Percentiles rank a stretch among this genome's conserved stretches.
phyloP scores from a whole-genome alignment of 2,888 invertebrate species.

The Antheraea yamamai region DNA sequence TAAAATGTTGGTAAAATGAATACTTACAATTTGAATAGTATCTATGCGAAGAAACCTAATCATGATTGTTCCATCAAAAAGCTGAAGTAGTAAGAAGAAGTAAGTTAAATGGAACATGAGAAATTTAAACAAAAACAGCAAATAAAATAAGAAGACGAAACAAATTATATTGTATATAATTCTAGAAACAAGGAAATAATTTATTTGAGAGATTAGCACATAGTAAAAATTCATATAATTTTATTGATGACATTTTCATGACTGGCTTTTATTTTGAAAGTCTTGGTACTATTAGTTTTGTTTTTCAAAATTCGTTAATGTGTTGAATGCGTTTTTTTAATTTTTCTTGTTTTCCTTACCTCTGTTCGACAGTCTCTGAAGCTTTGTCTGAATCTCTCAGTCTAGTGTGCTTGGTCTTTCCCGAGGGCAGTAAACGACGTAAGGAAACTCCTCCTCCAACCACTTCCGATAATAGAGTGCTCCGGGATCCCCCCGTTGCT shows the following conservation, averaged over 20 bases:
- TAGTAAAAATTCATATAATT: not conserved
- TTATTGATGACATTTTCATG: not conserved
- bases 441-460: slow-evolving; percentile 82
- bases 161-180: not conserved
- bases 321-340: not conserved
- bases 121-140: too few relatives aligned
- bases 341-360: slow-evolving; percentile 37
- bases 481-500: slow-evolving; percentile 86
- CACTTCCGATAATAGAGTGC: slow-evolving; percentile 90
- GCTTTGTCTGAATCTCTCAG: slow-evolving; percentile 81
- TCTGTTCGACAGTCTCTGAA: slow-evolving; percentile 59
- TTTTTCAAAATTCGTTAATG: not conserved
- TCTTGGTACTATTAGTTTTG: not conserved
- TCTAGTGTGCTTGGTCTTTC: slow-evolving; percentile 74
- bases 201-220: not conserved
- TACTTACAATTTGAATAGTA: not conserved
- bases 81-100: not conserved
- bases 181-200: not conserved
- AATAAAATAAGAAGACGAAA: not conserved
- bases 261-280: not conserved
- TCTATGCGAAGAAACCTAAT: not conserved
- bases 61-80: too few relatives aligned
- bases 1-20: too few relatives aligned
- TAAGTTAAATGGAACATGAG: not conserved
- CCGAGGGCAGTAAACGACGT: slow-evolving; percentile 66